These are phyloP conservation scores for Macroteleia sp. DNA, from an alignment of 2,888 invertebrate genomes.

Conservation along the genomic window DNA sequence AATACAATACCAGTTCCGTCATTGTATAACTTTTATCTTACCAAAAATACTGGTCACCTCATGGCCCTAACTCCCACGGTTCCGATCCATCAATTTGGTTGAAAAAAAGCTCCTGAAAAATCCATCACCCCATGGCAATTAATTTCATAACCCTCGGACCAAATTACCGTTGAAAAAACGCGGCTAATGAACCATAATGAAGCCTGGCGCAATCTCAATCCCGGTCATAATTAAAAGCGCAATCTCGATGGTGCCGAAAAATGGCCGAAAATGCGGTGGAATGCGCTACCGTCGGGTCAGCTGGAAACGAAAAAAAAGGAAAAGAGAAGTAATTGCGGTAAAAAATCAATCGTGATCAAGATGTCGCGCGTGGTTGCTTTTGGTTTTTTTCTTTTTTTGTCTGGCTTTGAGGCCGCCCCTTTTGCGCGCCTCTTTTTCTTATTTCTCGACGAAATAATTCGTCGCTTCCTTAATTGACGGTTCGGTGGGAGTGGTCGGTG, in stretches of 20 bases:
- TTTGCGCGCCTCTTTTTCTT: constrained; percentile 35
- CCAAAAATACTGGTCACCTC: neutral
- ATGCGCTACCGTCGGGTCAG: constrained; percentile 22
- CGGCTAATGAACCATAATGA: constrained; percentile 33
- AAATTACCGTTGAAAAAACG: constrained; percentile 5
- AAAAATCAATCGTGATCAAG: constrained; percentile 38
- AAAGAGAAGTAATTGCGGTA: constrained; percentile 19
- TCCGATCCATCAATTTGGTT: constrained; percentile 11
- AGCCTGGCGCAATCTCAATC: neutral
- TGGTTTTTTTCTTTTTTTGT: neutral
- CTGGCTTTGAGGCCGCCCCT: constrained; percentile 22
- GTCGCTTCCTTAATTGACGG: constrained; percentile 63
- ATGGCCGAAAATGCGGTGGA: neutral
- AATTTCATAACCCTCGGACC: constrained; percentile 17
- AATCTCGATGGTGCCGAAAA: constrained; percentile 6
- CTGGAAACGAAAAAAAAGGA: neutral
- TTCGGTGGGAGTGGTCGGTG: constrained; percentile 48
- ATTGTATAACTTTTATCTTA: neutral
- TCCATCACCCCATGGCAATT: constrained; percentile 9
- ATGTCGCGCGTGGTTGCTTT: constrained; percentile 13
- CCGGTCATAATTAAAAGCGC: constrained; percentile 17
- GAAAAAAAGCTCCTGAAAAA: constrained; percentile 7
- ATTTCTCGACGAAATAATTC: constrained; percentile 47
- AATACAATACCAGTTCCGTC: neutral
- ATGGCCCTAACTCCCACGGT: constrained; percentile 12